phyloP scores from a whole-genome alignment of 2,888 invertebrate species.

The Papilio protenor region DNA sequence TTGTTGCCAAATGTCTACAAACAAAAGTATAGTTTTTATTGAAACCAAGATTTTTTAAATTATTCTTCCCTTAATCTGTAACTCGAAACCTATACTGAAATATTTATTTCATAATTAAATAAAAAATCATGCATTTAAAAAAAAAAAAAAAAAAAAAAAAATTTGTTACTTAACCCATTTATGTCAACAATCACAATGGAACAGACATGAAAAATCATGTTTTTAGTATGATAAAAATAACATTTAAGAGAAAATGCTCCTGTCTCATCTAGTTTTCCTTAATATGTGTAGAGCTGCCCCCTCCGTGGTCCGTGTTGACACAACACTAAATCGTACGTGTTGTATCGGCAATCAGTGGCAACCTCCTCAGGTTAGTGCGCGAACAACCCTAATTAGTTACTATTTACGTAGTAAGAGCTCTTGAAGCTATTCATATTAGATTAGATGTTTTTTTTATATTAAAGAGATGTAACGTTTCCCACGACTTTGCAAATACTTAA shows the following conservation, averaged over 20 bases:
- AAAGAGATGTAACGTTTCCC: neutral
- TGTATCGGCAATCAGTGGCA: conserved; percentile 41
- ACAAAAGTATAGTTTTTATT: too few relatives aligned
- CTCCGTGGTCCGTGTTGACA: conserved; percentile 36
- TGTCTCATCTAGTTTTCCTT: conserved; percentile 8
- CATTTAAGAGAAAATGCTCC: neutral
- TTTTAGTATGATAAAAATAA: neutral
- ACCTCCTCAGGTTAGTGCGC: conserved; percentile 40
- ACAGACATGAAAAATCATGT: neutral
- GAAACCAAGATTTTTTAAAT: too few relatives aligned
- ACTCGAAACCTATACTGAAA: too few relatives aligned
- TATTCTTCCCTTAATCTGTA: too few relatives aligned
- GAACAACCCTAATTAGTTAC: conserved; percentile 41
- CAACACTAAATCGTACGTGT: conserved; percentile 44
- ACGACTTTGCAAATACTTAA: neutral
- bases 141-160: too few relatives aligned
- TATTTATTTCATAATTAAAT: too few relatives aligned
- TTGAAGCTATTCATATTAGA: neutral
- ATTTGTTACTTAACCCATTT: too few relatives aligned
- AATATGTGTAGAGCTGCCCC: conserved; percentile 10
- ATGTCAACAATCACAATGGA: neutral
- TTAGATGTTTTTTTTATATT: neutral
- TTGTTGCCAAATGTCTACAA: too few relatives aligned
- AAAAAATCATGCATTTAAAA: too few relatives aligned
- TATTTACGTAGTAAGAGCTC: conserved; percentile 19